phyloP scores from a whole-genome alignment of 2,113 vertebrate genomes.

The Rhodinocichla rosea region DNA sequence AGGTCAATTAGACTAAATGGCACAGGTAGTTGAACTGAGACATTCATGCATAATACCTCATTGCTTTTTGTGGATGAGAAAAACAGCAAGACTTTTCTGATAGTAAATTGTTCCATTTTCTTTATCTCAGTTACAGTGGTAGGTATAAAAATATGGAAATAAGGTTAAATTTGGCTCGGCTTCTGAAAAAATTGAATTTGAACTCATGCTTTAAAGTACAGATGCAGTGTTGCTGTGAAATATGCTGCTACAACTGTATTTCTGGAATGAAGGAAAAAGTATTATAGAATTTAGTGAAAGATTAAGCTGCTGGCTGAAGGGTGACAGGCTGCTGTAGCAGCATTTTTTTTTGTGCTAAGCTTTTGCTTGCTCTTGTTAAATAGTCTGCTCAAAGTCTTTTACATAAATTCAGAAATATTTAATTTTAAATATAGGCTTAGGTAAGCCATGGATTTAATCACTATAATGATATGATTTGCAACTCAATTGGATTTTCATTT shows the following conservation, averaged over 20 bases:
- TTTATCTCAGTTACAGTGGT: background rate
- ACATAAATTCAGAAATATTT: slow-evolving; percentile 17
- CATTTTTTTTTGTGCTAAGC: background rate
- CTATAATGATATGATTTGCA: slow-evolving; percentile 13
- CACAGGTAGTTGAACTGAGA: background rate
- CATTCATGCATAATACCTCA: background rate
- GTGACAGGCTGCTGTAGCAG: background rate
- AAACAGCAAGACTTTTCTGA: background rate
- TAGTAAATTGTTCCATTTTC: background rate
- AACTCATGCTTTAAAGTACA: background rate
- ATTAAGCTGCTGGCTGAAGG: background rate
- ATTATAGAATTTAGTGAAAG: background rate
- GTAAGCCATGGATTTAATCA: slow-evolving; percentile 5
- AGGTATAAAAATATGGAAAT: background rate
- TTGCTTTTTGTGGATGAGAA: background rate
- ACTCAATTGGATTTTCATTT: slow-evolving; percentile 24
- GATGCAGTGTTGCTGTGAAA: background rate
- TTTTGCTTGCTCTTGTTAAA: background rate
- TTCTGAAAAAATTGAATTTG: background rate
- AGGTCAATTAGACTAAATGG: background rate
- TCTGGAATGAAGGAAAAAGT: background rate
- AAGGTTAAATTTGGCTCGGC: background rate
- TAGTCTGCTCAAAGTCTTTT: background rate
- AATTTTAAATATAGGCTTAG: background rate
- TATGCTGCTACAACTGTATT: background rate